Base-by-base conservation (phyloP, 2,797 vertebrate genomes). In the Scomberomorus guttatus region DNA sequence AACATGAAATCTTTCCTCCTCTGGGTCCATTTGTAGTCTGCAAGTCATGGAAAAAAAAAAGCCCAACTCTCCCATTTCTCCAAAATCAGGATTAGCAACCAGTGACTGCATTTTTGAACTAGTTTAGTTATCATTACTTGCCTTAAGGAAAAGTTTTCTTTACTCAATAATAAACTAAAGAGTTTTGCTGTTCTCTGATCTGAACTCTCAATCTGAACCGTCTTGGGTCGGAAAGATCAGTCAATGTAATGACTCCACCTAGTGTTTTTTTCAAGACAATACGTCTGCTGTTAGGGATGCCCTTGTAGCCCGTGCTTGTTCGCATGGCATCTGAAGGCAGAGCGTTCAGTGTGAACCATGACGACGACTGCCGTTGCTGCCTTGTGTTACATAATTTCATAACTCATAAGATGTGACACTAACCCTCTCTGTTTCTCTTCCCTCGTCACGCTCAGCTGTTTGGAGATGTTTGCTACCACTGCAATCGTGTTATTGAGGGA, bases 391-490 rank as follows among this genome's bases (percentile, higher is more conserved):
- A n/a, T 14, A 6, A 27, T 66, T 67, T 51, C 12, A 51, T 25
- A 57, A 67, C 24, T 75, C 10, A 48, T 27, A 29, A 71, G 10
- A 52, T 29, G 14, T 55, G 17, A n/a, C 5, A 17, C 64, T 91
- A 34, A 86, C 52, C 27, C 48, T 75, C 18, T 77, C 10, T 77
- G 14, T 69, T 72, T 86, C 52, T 87, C 69, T 80, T 18, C 65
- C 44, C 27, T 77, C 25, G 1, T 78, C 72, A 51, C 82, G 67
- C 89, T 63, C 93, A 99, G 98, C 96, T 99, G 0, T 99, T 99
- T 34, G 98, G 98, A 81, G 98, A 99, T 84, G 97, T 99, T 82
- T 99, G 98, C 90, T 99, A 98, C 94, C 98, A 99, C 88, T 98
- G 98, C 95, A 99, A 99, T 72, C 97, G 96, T 84, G 98, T 98